These are phyloP conservation scores for Leucania comma DNA, from an alignment of 2,888 invertebrate genomes.

Conservation along the genomic window DNA sequence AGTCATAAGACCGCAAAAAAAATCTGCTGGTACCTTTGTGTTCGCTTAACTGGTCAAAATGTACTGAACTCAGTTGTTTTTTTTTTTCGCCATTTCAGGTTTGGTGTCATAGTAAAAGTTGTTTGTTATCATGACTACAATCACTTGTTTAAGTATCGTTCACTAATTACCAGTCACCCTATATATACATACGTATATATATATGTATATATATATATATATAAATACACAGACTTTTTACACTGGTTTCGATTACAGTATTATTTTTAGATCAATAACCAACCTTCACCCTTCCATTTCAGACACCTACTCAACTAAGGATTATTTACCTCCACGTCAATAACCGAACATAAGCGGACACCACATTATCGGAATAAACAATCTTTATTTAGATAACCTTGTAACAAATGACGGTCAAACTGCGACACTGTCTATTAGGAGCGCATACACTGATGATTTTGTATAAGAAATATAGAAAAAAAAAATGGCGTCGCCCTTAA, in stretches of 20 bases:
- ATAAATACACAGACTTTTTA: neutral
- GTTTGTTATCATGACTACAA: no score
- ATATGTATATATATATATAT: no score
- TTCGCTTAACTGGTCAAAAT: no score
- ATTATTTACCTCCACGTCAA: conserved; percentile 46
- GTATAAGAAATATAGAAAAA: conserved; percentile 35
- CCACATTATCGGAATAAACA: conserved; percentile 51
- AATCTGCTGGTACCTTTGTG: no score
- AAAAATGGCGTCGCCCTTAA: no score
- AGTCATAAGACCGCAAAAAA: no score
- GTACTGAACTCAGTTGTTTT: no score
- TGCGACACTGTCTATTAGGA: conserved; percentile 48
- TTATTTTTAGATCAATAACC: conserved; percentile 31
- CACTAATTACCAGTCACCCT: no score
- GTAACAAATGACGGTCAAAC: conserved; percentile 38
- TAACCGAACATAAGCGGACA: conserved; percentile 23
- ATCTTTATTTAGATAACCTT: conserved; percentile 50
- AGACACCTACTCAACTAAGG: conserved; percentile 12
- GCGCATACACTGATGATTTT: conserved; percentile 48
- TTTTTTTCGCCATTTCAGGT: no score
- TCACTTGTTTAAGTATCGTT: no score
- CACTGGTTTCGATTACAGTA: neutral
- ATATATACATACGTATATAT: no score
- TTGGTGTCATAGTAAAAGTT: no score
- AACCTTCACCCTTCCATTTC: conserved; percentile 30